Percentiles rank a stretch among this genome's conserved stretches.
Evolutionary conservation across 2,113 vertebrate species (phyloP).

Genomic region (Peromyscus polionotus): DNA sequence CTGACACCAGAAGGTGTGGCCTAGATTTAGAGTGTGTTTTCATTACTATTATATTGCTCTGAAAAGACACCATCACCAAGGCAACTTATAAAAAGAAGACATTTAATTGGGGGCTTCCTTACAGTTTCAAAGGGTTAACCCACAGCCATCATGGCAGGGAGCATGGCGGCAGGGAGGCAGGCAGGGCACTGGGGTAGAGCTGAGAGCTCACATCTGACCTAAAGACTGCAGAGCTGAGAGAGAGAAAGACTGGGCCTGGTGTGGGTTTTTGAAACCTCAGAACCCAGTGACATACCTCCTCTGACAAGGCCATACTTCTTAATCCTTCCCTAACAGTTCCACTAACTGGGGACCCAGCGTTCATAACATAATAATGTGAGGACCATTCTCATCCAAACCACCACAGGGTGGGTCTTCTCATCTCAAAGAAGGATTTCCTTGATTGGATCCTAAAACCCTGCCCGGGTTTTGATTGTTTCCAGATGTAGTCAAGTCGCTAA

Average conservation of each 20-base stretch:
- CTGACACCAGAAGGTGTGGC: neutral
- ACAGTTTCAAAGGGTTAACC: neutral
- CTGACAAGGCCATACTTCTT: neutral
- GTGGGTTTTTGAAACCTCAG: neutral
- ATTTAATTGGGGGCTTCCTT: neutral
- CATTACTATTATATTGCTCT: neutral
- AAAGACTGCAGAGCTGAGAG: neutral
- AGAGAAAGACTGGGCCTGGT: neutral
- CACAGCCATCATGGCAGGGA: neutral
- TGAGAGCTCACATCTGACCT: neutral
- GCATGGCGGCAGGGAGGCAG: neutral
- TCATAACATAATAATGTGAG: neutral
- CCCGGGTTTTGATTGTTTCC: neutral
- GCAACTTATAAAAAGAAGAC: neutral
- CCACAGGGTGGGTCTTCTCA: neutral
- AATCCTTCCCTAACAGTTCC: neutral
- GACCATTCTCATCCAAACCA: neutral
- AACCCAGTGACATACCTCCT: neutral
- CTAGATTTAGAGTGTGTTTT: neutral
- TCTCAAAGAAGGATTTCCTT: neutral
- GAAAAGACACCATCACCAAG: neutral
- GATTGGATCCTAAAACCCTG: neutral
- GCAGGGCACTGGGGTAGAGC: neutral
- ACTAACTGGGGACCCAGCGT: neutral
- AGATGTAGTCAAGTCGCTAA: neutral